Base-by-base conservation (phyloP, 2,797 vertebrate genomes). In the Rhinatrema bivittatum region DNA sequence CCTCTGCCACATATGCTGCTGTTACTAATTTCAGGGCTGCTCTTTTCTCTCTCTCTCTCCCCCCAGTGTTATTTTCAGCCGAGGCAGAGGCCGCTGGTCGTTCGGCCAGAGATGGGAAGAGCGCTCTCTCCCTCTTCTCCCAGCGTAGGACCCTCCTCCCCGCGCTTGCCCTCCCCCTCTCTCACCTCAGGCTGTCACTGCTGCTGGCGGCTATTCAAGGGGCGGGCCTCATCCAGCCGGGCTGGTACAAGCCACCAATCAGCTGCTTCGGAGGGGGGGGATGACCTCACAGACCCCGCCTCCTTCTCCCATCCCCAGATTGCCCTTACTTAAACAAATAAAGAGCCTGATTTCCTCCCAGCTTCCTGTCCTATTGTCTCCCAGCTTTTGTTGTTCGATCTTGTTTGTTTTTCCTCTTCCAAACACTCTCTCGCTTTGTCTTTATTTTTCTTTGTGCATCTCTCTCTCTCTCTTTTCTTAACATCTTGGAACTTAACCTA, bases 101-200 rank as follows among this genome's bases (percentile, higher is more conserved):
- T n/a, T n/a, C n/a, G n/a, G n/a, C n/a, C n/a, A n/a, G n/a, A n/a
- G n/a, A n/a, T n/a, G n/a, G n/a, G n/a, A n/a, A n/a, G n/a, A n/a
- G n/a, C n/a, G n/a, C n/a, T n/a, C n/a, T n/a, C n/a, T n/a, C n/a
- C n/a, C n/a, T n/a, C n/a, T n/a, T n/a, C n/a, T n/a, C n/a, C n/a
- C n/a, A n/a, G n/a, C n/a, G n/a, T n/a, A n/a, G n/a, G n/a, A n/a
- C 18, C 28, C 28, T 29, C 28, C 29, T 29, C 32, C n/a, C 20
- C 29, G 20, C 19, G 50, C 50, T 52, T 62, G 62, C 14, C 8
- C 46, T 9, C 9, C 34, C 26, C 28, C 31, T 7, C 48, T 37
- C 42, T 51, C 56, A 34, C 17, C 22, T 26, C 18, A 33, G 23
- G 29, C 47, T 50, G 20, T 39, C 42, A 13, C n/a, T 50, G 24